Evolutionary conservation across 1,140 invertebrate species (phyloP).

Genomic region (Lepidurus apus): DNA sequence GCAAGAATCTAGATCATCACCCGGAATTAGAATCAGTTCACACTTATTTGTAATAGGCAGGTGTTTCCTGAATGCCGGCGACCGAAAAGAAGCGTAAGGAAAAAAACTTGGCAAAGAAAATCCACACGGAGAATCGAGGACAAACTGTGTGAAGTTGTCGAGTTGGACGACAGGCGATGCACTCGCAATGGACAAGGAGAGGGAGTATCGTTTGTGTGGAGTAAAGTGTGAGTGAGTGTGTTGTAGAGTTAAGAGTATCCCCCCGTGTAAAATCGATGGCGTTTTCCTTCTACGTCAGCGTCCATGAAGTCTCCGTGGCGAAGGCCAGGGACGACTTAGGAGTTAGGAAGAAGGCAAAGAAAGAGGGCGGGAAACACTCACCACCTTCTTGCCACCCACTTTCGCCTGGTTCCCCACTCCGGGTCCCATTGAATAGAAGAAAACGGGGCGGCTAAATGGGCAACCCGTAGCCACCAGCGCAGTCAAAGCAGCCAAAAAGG

Average conservation of each 20-base stretch:
- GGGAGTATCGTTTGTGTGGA: constrained; percentile 21
- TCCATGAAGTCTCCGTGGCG: constrained; percentile 20
- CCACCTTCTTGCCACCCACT: background rate
- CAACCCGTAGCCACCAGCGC: constrained; percentile 16
- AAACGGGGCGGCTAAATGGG: constrained; percentile 20
- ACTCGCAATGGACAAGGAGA: constrained; percentile 9
- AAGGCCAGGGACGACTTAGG: constrained; percentile 17
- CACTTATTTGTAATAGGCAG: constrained; percentile 12
- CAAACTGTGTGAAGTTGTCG: background rate
- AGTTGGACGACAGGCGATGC: background rate
- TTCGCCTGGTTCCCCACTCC: background rate
- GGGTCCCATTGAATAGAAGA: constrained; percentile 11
- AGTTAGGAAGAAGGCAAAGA: background rate
- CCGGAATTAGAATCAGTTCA: background rate
- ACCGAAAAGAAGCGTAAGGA: background rate
- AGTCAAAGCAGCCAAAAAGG: background rate
- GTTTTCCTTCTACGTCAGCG: constrained; percentile 21
- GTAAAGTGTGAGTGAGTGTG: constrained; percentile 20
- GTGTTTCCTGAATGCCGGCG: constrained; percentile 2
- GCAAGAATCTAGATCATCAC: background rate
- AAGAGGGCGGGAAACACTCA: constrained; percentile 15
- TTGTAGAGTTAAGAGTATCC: constrained; percentile 15
- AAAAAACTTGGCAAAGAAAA: background rate
- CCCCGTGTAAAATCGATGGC: constrained; percentile 20
- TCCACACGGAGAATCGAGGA: background rate